A percentile compares a stretch with the other conserved stretches of the same genome.
These are phyloP conservation scores for Nomada lathburiana DNA, from an alignment of 2,888 invertebrate genomes.

Conservation along the genomic window DNA sequence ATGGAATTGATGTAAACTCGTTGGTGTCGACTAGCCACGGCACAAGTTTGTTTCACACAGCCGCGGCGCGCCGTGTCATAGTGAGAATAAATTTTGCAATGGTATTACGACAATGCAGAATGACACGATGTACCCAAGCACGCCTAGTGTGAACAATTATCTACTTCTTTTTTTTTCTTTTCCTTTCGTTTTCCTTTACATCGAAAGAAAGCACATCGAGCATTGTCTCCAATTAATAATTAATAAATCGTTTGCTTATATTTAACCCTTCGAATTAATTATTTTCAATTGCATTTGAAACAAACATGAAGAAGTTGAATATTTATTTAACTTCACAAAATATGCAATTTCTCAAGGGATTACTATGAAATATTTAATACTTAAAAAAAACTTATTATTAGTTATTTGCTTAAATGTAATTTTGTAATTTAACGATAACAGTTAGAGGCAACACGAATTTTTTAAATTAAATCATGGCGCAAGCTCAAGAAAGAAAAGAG, in stretches of 20 bases:
- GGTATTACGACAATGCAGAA: constrained; percentile 40
- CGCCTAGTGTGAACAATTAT: constrained; percentile 57
- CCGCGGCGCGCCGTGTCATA: constrained; percentile 8
- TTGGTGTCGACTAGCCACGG: constrained; percentile 45
- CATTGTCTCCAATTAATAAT: background rate
- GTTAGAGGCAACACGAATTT: too few species aligned
- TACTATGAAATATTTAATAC: too few species aligned
- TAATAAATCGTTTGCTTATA: too few species aligned
- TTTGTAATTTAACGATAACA: too few species aligned
- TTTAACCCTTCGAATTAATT: too few species aligned
- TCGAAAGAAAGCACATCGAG: constrained; percentile 38
- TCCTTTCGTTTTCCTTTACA: constrained; percentile 8
- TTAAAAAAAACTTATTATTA: too few species aligned
- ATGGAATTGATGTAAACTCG: constrained; percentile 44
- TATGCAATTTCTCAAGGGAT: too few species aligned
- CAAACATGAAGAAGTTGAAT: background rate
- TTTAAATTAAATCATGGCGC: too few species aligned
- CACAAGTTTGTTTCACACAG: constrained; percentile 21
- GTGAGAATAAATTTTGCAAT: constrained; percentile 20
- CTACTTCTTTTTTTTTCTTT: constrained; percentile 8
- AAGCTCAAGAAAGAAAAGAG: background rate
- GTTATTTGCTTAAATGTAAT: too few species aligned
- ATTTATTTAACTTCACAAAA: too few species aligned
- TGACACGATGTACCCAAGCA: constrained; percentile 59
- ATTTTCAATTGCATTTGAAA: background rate